Base-by-base conservation (phyloP, 2,113 vertebrate genomes). In the Trachemys scripta region DNA sequence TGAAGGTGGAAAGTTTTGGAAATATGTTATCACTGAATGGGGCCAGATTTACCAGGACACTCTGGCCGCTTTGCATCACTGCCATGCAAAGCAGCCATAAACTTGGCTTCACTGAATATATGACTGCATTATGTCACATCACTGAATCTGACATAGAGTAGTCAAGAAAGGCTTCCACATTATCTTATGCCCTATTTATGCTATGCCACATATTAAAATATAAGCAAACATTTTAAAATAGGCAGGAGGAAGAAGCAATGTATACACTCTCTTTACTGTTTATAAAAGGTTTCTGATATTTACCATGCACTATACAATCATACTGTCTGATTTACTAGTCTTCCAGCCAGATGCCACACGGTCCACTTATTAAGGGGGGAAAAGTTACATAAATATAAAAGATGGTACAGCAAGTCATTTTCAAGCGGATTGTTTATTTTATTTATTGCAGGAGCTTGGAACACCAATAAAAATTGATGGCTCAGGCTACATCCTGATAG, bases 391-490 rank as follows among this genome's bases (percentile, higher is more conserved):
- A 78, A 47, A 47, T 3, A 0, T 78, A 78, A 47, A 78, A 78
- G 38, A 29, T 45, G 24, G 6, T 38, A 24, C 38, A 45, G 38
- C n/a, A 76, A 76, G 11, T 38, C 8, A 38, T 38, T 76, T 78
- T 78, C 25, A 24, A 7, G 86, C 6, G 16, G 16, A 22, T 49
- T 29, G 35, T 88, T 10, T 62, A 3, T 47, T 82, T 56, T 69
- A n/a, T 12, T 80, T 79, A 94, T 45, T 85, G 42, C 92, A 99
- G 99, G 96, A 95, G 85, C 97, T 98, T 97, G 98, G 98, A 13
- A 94, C 95, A 94, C 99, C 99, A 4, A 51, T 96, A 54, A 98
- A 86, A 96, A 94, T 99, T 57, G 93, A 98, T 12, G 95, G 96
- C 2, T 98, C 98, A 7, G 99, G 98, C 20, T 97, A 93, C 3